Evolutionary conservation across 2,113 vertebrate genomes (phyloP).

Genomic region (Atractosteus spatula): DNA sequence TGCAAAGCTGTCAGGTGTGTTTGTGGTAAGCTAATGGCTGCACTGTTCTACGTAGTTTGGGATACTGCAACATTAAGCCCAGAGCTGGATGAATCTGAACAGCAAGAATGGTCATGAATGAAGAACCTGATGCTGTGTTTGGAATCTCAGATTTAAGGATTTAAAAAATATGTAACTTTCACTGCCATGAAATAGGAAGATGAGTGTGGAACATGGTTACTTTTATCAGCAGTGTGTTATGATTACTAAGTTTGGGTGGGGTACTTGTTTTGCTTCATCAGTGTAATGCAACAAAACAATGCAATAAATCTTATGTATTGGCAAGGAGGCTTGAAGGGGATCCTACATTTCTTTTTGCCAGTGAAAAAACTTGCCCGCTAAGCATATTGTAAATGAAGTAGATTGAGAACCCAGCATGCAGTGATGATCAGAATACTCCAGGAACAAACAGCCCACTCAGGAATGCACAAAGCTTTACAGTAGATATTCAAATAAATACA

Average conservation of each 20-base stretch:
- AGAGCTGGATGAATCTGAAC: conserved; percentile 46
- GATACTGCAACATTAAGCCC: conserved; percentile 53
- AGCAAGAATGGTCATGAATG: conserved; percentile 42
- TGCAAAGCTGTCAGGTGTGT: conserved; percentile 59
- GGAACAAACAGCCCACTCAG: too few species aligned
- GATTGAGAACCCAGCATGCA: background rate
- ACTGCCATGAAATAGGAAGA: too few species aligned
- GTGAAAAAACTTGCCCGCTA: background rate
- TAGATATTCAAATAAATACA: background rate
- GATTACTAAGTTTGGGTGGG: too few species aligned
- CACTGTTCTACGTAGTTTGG: conserved; percentile 40
- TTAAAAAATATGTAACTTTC: conserved; percentile 22
- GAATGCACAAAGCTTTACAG: background rate
- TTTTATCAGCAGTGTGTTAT: too few species aligned
- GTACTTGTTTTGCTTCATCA: too few species aligned
- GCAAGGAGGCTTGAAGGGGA: too few species aligned
- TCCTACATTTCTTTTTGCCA: too few species aligned
- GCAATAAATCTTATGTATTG: too few species aligned
- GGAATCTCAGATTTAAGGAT: conserved; percentile 41
- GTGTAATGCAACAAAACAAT: too few species aligned
- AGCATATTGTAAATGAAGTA: background rate
- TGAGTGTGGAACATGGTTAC: too few species aligned
- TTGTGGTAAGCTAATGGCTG: conserved; percentile 42
- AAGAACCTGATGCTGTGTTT: conserved; percentile 50
- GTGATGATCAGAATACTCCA: background rate